Evolutionary conservation across 2,888 invertebrate genomes (phyloP).

Genomic region (Tenthredo scrophulariae): DNA sequence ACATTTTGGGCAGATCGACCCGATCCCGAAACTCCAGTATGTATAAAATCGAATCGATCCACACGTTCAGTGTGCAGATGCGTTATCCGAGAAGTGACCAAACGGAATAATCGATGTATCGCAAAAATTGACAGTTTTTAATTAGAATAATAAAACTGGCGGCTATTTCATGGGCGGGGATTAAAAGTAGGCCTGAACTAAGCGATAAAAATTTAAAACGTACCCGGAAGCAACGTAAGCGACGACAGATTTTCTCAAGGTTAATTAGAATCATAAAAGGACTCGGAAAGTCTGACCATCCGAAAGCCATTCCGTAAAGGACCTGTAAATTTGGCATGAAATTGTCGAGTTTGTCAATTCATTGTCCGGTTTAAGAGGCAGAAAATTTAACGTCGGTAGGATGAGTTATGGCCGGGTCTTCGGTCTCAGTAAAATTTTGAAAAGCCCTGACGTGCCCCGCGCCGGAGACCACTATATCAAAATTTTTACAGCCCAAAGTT

Average conservation of each 20-base stretch:
- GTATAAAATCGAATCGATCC: neutral
- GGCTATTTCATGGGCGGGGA: neutral
- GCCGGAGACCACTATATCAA: neutral
- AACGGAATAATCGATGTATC: no score
- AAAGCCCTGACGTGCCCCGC: neutral
- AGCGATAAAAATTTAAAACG: neutral
- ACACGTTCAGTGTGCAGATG: no score
- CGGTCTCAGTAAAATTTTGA: neutral
- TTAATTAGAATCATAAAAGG: neutral
- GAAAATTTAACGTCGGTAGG: constrained; percentile 33
- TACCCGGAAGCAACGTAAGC: neutral
- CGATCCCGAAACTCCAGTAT: neutral
- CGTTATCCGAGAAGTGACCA: no score
- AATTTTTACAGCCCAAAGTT: constrained; percentile 1
- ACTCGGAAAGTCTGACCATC: neutral
- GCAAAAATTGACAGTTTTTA: no score
- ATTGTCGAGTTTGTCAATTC: constrained; percentile 41
- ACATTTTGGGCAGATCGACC: neutral
- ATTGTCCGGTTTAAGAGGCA: constrained; percentile 42
- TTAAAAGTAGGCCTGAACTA: neutral
- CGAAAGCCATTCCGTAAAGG: neutral
- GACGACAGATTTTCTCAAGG: neutral
- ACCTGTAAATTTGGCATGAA: constrained; percentile 25
- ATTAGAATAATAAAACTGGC: neutral
- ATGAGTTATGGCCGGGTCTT: constrained; percentile 24